Conservation (phyloP, 2,113 vertebrate species). For the Hyperopisus bebe region DNA sequence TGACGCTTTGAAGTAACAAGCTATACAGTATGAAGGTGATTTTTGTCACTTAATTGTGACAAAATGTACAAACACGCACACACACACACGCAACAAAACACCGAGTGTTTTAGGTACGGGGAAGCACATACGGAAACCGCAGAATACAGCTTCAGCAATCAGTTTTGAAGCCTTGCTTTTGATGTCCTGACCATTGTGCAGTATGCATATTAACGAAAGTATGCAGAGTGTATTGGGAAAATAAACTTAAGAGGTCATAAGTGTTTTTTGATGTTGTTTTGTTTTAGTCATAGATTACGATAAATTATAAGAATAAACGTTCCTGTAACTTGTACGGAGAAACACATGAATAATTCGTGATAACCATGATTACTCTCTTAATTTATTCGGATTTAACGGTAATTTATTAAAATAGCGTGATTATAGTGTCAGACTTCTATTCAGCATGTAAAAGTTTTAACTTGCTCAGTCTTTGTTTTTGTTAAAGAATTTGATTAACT, state of each 20-base stretch:
- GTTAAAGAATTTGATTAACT: not conserved
- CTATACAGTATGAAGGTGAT: not conserved
- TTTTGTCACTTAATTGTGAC: not conserved
- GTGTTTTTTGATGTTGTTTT: not conserved
- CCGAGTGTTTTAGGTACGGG: not conserved
- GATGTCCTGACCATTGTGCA: not conserved
- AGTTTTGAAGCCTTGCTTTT: not conserved
- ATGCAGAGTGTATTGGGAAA: not conserved
- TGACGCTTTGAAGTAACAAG: not conserved
- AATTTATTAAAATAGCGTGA: not conserved
- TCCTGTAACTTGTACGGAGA: not conserved
- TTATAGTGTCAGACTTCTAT: not conserved
- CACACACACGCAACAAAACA: not conserved
- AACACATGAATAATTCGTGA: not conserved
- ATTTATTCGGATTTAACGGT: too few species aligned
- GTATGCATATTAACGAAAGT: not conserved
- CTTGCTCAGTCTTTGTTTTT: not conserved
- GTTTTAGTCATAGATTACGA: not conserved
- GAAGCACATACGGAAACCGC: not conserved
- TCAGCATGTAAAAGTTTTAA: not conserved
- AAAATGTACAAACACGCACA: not conserved
- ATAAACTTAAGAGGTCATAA: not conserved
- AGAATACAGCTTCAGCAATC: not conserved
- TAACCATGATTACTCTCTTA: too few species aligned
- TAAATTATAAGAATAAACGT: not conserved